Evolutionary conservation across 2,797 vertebrate species (phyloP).

Genomic region (Alcedo quadribrachys): DNA sequence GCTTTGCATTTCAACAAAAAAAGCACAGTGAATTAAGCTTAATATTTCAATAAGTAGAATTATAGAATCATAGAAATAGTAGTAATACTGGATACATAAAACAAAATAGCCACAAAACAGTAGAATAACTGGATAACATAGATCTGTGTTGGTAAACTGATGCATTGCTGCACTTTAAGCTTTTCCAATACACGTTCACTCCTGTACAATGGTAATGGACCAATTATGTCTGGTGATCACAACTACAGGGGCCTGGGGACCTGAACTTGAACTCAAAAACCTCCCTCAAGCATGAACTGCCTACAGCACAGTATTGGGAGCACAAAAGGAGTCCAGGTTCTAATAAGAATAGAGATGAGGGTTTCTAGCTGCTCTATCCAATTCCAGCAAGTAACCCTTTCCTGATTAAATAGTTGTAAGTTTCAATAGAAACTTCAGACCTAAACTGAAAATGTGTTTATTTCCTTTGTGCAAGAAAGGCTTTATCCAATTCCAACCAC

Average conservation of each 20-base stretch:
- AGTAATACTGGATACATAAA: neutral
- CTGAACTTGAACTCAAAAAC: neutral
- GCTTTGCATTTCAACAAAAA: conserved; percentile 4
- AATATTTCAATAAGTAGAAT: neutral
- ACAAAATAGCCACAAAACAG: neutral
- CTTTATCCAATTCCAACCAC: neutral
- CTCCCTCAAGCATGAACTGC: neutral
- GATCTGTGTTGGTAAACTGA: neutral
- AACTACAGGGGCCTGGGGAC: neutral
- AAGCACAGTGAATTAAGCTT: neutral
- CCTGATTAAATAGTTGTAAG: neutral
- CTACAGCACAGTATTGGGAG: neutral
- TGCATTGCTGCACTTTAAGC: neutral
- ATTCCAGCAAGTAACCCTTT: neutral
- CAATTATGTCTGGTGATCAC: neutral
- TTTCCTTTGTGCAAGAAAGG: neutral
- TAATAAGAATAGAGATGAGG: neutral
- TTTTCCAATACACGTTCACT: neutral
- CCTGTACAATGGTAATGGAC: neutral
- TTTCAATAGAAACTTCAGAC: neutral
- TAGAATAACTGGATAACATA: neutral
- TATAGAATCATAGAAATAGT: no score
- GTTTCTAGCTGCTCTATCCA: neutral
- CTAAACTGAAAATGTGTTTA: neutral
- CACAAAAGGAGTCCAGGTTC: neutral